Conservation (phyloP, 2,797 vertebrate genomes). For the Tarsius wallacei region DNA sequence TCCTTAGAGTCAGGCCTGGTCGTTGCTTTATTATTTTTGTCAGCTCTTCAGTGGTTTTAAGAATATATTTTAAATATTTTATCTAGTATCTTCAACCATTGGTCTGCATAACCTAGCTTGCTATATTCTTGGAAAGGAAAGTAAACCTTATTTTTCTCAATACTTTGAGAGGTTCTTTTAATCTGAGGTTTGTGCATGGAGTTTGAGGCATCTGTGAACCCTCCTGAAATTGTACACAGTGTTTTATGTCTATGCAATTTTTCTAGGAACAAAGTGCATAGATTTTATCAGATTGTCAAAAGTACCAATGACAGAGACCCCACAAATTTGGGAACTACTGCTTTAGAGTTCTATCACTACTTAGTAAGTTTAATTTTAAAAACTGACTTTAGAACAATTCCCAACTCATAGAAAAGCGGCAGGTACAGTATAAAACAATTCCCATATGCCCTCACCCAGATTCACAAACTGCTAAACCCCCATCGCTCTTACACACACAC, state of each 20-base stretch:
- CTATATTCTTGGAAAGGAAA: background rate
- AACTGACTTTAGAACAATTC: slow-evolving; percentile 40
- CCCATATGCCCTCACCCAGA: background rate
- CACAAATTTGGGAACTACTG: background rate
- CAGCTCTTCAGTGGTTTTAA: background rate
- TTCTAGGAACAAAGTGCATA: background rate
- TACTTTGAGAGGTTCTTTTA: background rate
- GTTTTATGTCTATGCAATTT: background rate
- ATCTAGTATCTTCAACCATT: slow-evolving; percentile 15
- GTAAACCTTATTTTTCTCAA: background rate
- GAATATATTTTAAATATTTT: background rate
- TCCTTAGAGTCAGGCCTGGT: background rate
- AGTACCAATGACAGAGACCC: background rate
- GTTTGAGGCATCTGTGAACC: background rate
- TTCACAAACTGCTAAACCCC: background rate
- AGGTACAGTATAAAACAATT: background rate
- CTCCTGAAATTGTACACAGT: background rate
- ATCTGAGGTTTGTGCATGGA: background rate
- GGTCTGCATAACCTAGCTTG: slow-evolving; percentile 4
- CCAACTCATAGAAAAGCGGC: background rate
- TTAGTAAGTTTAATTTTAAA: background rate
- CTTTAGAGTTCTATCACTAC: background rate
- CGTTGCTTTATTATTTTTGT: background rate
- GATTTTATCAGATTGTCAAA: slow-evolving; percentile 20
- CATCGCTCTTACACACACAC: background rate